Conservation (phyloP, 2,113 vertebrate genomes). For the Notothenia coriiceps region DNA sequence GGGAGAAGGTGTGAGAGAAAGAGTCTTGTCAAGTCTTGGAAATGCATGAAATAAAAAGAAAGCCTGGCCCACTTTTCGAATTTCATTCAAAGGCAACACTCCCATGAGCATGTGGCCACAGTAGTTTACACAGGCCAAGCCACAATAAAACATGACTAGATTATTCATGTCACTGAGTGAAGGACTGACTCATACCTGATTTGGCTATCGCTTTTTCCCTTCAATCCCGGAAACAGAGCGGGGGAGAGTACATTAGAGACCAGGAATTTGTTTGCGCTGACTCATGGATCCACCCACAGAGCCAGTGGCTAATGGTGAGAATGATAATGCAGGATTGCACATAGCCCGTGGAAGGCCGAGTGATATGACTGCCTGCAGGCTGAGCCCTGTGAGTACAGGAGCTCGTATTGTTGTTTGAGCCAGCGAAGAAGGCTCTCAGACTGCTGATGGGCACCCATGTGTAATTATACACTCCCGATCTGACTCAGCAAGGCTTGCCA, state of each 20-base stretch:
- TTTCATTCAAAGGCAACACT: constrained; percentile 7
- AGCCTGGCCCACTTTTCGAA: constrained; percentile 1
- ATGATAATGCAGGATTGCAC: constrained; percentile 62
- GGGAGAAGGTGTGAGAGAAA: neutral
- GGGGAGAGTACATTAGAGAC: constrained; percentile 49
- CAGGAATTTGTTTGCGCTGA: constrained; percentile 65
- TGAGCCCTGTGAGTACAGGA: constrained; percentile 51
- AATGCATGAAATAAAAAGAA: neutral
- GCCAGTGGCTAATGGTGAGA: constrained; percentile 48
- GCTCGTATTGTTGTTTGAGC: constrained; percentile 61
- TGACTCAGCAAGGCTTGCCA: constrained; percentile 75
- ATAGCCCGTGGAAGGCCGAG: constrained; percentile 30
- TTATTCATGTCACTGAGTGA: constrained; percentile 42
- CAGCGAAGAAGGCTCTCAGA: constrained; percentile 51
- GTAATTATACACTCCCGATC: constrained; percentile 76
- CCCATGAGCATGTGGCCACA: constrained; percentile 2
- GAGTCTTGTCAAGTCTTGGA: neutral
- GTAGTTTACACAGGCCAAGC: constrained; percentile 47
- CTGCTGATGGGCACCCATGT: constrained; percentile 73
- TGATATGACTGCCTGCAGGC: constrained; percentile 41
- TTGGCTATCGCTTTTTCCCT: constrained; percentile 36
- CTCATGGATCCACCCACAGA: constrained; percentile 61
- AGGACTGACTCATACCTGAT: constrained; percentile 58
- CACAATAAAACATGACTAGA: constrained; percentile 41
- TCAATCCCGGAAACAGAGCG: constrained; percentile 38